Base-by-base conservation (phyloP, 2,113 vertebrate genomes). In the Mellivora capensis region DNA sequence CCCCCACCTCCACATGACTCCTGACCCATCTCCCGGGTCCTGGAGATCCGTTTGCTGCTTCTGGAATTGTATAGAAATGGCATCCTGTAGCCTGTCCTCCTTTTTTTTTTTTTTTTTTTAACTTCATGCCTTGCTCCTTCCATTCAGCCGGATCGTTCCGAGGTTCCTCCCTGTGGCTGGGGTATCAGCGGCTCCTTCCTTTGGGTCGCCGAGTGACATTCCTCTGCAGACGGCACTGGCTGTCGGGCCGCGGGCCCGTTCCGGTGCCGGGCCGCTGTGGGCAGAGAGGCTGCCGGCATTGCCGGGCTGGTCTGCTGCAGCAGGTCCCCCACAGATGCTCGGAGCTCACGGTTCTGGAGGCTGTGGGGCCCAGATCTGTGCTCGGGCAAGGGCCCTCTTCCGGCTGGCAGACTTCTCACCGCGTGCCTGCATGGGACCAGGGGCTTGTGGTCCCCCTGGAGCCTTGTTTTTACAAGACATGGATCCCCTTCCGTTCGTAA, bases 181-280 rank as follows among this genome's bases (percentile, higher is more conserved):
- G 13, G 0, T n/a, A 3, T 37, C 44, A 0, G 2, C 7, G 0
- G 7, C 80, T 4, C 12, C 0, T n/a, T 54, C 37, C 39, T 42
- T 69, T 34, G 39, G 8, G 15, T 49, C 18, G 21, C 90, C 29
- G 4, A 49, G 25, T 64, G 13, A 31, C 47, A 31, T 3, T 76
- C 31, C 47, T 2, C 29, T 4, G 37, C 4, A 7, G 17, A 4
- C 0, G 8, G n/a, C 57, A 1, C 34, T 23, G 47, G 47, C 44
- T 12, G 59, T 25, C 10, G 4, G 59, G 59, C 25, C 3, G 25
- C 11, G 14, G 47, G 49, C 47, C 47, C 13, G 12, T 49, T 49
- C 12, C 47, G 12, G 12, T 14, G 59, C 25, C 10, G 4, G 25
- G 61, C 61, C 11, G 61, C 25, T 29, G 61, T 0, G 4, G 59